A percentile compares a stretch with the other conserved stretches of the same genome.
Conservation (phyloP, 1,140 invertebrate genomes). For the Aphaenogaster ashmeadi region DNA sequence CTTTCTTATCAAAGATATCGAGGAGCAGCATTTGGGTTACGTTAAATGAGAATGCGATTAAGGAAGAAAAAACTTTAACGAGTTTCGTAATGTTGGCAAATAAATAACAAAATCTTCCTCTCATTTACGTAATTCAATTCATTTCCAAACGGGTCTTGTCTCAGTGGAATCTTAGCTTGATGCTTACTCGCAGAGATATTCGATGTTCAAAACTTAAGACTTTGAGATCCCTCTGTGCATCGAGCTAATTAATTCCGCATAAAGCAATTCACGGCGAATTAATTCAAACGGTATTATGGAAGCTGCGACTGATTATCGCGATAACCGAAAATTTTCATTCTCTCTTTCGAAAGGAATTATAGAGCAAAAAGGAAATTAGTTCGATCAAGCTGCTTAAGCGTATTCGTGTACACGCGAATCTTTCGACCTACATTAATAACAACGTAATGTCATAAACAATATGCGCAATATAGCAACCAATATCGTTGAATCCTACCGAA, state of each 20-base stretch:
- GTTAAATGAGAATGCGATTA: not conserved
- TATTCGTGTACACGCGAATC: not conserved
- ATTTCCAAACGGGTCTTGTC: not conserved
- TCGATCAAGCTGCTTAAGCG: constrained; percentile 5
- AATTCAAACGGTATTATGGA: not conserved
- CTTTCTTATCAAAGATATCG: not conserved
- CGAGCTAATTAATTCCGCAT: constrained; percentile 50
- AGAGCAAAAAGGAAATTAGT: constrained; percentile 47
- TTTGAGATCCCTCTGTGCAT: constrained; percentile 18
- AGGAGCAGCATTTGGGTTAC: not conserved
- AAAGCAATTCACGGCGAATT: constrained; percentile 44
- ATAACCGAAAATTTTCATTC: constrained; percentile 48
- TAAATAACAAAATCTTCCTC: not conserved
- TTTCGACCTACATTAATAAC: constrained; percentile 4
- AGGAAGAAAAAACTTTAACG: not conserved
- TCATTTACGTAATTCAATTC: constrained; percentile 18
- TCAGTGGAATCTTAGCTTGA: constrained; percentile 10
- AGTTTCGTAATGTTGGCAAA: not conserved
- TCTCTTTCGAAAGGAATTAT: not conserved
- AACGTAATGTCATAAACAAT: constrained; percentile 60
- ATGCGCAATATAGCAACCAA: constrained; percentile 7
- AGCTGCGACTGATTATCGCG: not conserved
- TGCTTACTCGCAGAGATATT: constrained; percentile 2
- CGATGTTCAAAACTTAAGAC: constrained; percentile 12
- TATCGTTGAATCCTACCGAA: constrained; percentile 32